phyloP scores from a whole-genome alignment of 2,797 vertebrate genomes.

The Betta splendens region DNA sequence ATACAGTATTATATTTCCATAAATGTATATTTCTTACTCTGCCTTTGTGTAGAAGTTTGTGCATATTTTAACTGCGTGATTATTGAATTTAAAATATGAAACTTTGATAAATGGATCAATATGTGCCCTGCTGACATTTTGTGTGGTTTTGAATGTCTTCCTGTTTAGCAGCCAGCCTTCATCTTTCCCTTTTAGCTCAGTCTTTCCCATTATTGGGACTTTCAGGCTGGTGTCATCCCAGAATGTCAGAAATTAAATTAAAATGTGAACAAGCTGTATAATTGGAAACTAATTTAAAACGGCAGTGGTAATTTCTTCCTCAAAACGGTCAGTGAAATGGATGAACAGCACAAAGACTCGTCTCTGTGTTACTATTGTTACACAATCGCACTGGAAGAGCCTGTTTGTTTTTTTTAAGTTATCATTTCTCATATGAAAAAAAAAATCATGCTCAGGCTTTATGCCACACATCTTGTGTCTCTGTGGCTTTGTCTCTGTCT shows the following conservation, averaged over 20 bases:
- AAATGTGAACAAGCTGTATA: conserved; percentile 56
- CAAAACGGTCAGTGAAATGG: conserved; percentile 46
- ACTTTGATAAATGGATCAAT: neutral
- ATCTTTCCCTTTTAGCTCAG: conserved; percentile 14
- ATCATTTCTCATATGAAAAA: conserved; percentile 14
- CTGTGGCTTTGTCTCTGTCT: conserved; percentile 52
- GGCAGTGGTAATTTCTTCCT: conserved; percentile 41
- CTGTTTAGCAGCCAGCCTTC: conserved; percentile 11
- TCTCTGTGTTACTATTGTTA: conserved; percentile 33
- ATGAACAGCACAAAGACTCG: conserved; percentile 41
- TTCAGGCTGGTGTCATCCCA: conserved; percentile 45
- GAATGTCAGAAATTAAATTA: conserved; percentile 60
- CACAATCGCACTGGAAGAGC: neutral
- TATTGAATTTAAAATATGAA: neutral
- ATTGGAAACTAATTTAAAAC: conserved; percentile 60
- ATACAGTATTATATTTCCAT: neutral
- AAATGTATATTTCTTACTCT: neutral
- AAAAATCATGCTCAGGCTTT: conserved; percentile 40
- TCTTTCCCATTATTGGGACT: conserved; percentile 9
- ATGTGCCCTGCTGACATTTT: neutral
- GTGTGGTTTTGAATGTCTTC: neutral
- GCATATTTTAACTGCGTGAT: neutral
- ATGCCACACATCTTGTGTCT: conserved; percentile 42
- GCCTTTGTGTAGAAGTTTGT: neutral
- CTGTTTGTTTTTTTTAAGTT: conserved; percentile 6